A percentile compares a stretch with the other conserved stretches of the same genome.
These are phyloP conservation scores for Ooceraea biroi DNA, from an alignment of 1,140 invertebrate species.

Conservation along the genomic window DNA sequence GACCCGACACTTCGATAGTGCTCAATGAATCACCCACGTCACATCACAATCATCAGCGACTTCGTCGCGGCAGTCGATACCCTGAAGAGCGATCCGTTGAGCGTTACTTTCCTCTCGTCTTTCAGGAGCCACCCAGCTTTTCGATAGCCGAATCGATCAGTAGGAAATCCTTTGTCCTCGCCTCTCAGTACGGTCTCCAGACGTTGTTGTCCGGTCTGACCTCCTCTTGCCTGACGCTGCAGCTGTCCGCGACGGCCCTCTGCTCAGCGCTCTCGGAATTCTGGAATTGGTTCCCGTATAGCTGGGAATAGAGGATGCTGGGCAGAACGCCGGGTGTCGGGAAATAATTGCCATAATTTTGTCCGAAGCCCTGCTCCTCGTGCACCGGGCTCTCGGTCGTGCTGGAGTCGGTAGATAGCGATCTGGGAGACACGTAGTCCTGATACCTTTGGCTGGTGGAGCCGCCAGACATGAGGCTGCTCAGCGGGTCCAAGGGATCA, in stretches of 20 bases:
- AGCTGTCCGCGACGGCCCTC: constrained; percentile 82
- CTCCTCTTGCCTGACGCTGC: constrained; percentile 84
- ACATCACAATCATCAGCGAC: constrained; percentile 7
- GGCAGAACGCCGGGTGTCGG: constrained; percentile 89
- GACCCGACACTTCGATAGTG: constrained; percentile 27
- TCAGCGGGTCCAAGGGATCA: constrained; percentile 90
- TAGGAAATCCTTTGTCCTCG: constrained; percentile 16
- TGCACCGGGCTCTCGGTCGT: constrained; percentile 93
- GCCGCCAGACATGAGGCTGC: constrained; percentile 87
- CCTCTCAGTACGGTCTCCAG: constrained; percentile 84
- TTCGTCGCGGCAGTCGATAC: not conserved
- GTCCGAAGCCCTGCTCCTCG: constrained; percentile 89
- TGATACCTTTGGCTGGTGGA: constrained; percentile 84
- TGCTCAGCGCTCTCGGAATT: constrained; percentile 87
- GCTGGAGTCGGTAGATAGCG: constrained; percentile 92
- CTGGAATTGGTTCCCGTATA: constrained; percentile 93
- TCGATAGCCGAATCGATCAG: constrained; percentile 33
- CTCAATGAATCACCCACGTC: constrained; percentile 30
- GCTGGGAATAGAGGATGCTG: constrained; percentile 93
- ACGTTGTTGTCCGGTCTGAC: constrained; percentile 86
- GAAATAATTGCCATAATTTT: constrained; percentile 90
- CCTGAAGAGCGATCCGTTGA: constrained; percentile 1
- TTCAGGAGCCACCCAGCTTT: not conserved
- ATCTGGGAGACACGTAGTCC: constrained; percentile 88
- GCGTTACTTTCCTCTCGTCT: constrained; percentile 25